Conservation (phyloP, 2,888 invertebrate species). For the Dermolepida albohirtum region DNA sequence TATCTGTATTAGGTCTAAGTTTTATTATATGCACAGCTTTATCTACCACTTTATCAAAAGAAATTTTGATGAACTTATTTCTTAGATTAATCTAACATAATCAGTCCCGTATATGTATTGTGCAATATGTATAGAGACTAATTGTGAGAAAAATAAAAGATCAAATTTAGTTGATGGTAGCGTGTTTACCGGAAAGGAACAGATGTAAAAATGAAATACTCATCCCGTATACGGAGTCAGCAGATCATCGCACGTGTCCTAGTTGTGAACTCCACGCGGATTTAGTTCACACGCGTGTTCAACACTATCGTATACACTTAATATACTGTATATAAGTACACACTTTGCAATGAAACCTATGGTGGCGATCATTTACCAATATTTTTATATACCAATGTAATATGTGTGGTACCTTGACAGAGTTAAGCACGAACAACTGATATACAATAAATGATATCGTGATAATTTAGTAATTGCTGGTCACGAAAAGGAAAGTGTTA, state of each 20-base stretch:
- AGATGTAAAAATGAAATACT: conserved; percentile 41
- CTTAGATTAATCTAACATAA: no score
- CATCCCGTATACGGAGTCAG: conserved; percentile 34
- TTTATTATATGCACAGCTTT: no score
- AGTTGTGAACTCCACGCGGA: conserved; percentile 59
- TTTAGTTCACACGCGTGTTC: conserved; percentile 59
- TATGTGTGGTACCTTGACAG: background rate
- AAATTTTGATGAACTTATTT: no score
- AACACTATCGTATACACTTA: conserved; percentile 52
- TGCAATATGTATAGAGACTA: no score
- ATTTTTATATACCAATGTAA: background rate
- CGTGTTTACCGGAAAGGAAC: conserved; percentile 33
- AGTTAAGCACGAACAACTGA: conserved; percentile 3
- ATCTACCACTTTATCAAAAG: no score
- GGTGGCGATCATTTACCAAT: background rate
- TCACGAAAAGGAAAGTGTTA: conserved; percentile 9
- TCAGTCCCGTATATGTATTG: no score
- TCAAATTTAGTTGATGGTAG: conserved; percentile 14
- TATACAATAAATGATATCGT: background rate
- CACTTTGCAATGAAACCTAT: conserved; percentile 14
- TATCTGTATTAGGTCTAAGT: no score
- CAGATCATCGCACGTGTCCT: conserved; percentile 47
- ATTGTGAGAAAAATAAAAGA: background rate
- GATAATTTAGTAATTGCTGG: conserved; percentile 13
- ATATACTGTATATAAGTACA: conserved; percentile 4